Evolutionary conservation across 92 coral and sea anemone genomes (phyloP), one percentile per base, ranked within the genome.

Genomic region (Palythoa caribaeorum): DNA sequence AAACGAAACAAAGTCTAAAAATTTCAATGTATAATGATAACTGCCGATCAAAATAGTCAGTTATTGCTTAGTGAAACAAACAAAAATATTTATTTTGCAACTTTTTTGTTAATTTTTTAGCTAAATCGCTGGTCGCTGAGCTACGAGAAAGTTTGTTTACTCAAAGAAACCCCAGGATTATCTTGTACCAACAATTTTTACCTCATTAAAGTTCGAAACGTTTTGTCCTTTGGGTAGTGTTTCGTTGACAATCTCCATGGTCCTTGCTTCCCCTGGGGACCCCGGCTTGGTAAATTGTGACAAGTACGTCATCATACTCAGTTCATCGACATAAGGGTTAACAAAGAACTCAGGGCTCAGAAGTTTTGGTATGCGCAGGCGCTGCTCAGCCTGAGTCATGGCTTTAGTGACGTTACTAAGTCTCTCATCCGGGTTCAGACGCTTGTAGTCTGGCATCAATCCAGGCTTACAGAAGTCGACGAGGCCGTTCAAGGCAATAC

Each of bases 271-370:
- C 20, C 99, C 99, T 37, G 94, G 94, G 83, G 99, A 97, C 13
- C 99, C 99, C 19, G 98, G 97, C 84, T 93, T 96, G 40, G 96
- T 97, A 88, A 92, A 97, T 74, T 93, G 94, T 60, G 99, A 97
- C 79, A 97, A 86, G 81, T 97, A 97, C 70, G 99, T 97, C 99
- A 97, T 97, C 99, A 97, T 97, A 87, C 99, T 97, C 51, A 97
- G 90, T 62, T 97, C 99, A 88, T 97, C 99, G 14, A 93, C 96
- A 89, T 92, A 95, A 53, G 98, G 98, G 77, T 95, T 97, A 60
- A 87, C 87, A 88, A 97, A 92, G 91, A 87, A 91, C 70, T 97
- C 97, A 17, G 99, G 98, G 38, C 98, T 87, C 65, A 97, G 40
- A 71, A 97, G 93, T 90, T 93, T 83, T 38, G 99, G 99, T 78